Percentiles rank a stretch among this genome's conserved stretches.
phyloP scores from a whole-genome alignment of 2,113 vertebrate genomes.

The Ifrita kowaldi region DNA sequence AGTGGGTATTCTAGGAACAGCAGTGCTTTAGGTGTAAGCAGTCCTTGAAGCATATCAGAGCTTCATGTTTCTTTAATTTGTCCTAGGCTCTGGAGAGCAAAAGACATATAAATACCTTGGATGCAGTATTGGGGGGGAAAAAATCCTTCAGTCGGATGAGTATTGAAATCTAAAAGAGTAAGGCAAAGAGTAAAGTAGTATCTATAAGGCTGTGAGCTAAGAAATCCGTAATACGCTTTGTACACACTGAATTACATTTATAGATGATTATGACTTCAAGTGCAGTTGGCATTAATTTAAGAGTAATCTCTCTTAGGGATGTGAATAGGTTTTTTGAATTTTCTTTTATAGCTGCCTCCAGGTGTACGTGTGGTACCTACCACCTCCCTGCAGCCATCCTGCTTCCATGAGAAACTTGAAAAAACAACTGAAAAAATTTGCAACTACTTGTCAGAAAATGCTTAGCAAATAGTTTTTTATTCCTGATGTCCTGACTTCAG shows the following conservation, averaged over 20 bases:
- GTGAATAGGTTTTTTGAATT: neutral
- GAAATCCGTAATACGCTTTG: neutral
- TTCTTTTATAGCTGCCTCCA: neutral
- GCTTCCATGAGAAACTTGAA: neutral
- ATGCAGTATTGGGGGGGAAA: rapidly evolving
- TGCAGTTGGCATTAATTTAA: neutral
- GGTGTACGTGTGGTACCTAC: neutral
- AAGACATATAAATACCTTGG: neutral
- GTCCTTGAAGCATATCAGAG: neutral
- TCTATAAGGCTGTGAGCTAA: neutral
- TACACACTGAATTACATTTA: neutral
- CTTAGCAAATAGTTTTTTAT: neutral
- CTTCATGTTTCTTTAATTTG: neutral
- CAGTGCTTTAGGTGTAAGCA: neutral
- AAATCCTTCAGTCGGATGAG: neutral
- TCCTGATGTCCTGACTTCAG: neutral
- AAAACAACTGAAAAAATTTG: neutral
- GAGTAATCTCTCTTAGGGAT: neutral
- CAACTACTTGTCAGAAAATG: neutral
- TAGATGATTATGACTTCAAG: neutral
- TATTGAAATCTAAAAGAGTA: neutral
- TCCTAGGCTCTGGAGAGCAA: neutral
- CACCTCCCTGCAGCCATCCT: neutral
- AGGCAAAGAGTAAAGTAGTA: neutral
- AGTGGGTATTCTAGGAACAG: neutral